These are phyloP conservation scores for Callinectes sapidus DNA, from an alignment of 2,888 invertebrate genomes.

Conservation along the genomic window DNA sequence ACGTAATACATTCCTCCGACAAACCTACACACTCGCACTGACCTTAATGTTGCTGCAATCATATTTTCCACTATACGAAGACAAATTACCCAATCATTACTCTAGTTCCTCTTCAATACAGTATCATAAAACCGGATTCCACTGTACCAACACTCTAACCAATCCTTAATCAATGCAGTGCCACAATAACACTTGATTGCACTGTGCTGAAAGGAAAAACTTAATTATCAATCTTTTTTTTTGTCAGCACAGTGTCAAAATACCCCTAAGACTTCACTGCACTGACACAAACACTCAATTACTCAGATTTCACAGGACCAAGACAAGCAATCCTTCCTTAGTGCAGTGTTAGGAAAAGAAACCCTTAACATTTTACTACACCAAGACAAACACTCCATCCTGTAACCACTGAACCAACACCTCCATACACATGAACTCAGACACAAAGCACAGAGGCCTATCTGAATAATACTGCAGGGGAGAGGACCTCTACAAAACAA, in stretches of 20 bases:
- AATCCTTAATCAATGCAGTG: background rate
- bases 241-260: too few relatives aligned
- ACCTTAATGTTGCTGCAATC: background rate
- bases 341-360: background rate
- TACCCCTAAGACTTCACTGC: too few relatives aligned
- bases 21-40: background rate
- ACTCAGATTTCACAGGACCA: too few relatives aligned
- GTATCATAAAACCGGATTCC: too few relatives aligned
- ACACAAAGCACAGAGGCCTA: background rate
- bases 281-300: too few relatives aligned
- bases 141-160: background rate
- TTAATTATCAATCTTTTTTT: too few relatives aligned
- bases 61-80: background rate
- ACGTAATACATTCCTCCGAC: background rate
- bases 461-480: background rate
- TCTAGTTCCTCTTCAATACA: background rate
- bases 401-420: background rate
- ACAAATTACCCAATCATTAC: background rate
- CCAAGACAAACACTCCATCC: too few relatives aligned
- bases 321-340: too few relatives aligned
- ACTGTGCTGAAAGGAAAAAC: too few relatives aligned
- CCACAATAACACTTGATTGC: too few relatives aligned
- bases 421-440: background rate
- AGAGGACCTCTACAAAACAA: background rate
- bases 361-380: background rate